A percentile compares a stretch with the other conserved stretches of the same genome.
Evolutionary conservation across 2,113 vertebrate species (phyloP).

Genomic region (Microcebus murinus): DNA sequence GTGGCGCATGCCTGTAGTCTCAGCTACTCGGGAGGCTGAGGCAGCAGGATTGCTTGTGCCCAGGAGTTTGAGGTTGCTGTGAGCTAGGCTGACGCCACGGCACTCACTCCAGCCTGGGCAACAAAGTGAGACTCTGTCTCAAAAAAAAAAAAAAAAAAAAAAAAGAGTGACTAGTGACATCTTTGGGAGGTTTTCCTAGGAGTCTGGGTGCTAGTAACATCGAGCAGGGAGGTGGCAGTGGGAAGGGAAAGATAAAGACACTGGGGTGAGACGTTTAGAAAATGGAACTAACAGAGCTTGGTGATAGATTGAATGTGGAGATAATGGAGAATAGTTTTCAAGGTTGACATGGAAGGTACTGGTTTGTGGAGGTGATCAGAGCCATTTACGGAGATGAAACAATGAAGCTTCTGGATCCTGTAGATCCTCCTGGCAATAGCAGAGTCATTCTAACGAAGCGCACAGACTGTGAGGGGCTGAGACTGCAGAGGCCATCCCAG

Average conservation of each 20-base stretch:
- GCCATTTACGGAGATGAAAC: neutral
- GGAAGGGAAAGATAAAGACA: neutral
- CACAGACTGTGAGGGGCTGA: neutral
- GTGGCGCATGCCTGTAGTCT: too few species aligned
- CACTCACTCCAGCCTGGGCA: too few species aligned
- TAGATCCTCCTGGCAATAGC: neutral
- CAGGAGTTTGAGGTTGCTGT: too few species aligned
- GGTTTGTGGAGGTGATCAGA: neutral
- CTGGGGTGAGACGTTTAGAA: neutral
- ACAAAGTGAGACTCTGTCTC: too few species aligned
- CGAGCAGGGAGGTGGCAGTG: neutral
- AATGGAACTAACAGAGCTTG: neutral
- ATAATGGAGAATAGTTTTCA: conserved; percentile 6
- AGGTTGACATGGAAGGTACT: neutral
- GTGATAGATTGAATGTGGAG: neutral
- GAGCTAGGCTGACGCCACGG: too few species aligned
- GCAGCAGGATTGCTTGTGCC: too few species aligned
- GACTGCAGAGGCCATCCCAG: neutral
- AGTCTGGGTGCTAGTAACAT: neutral
- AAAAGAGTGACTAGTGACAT: neutral
- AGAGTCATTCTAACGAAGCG: neutral
- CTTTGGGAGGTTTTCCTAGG: neutral
- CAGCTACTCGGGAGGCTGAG: too few species aligned
- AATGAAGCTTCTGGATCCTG: neutral
- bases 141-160: too few species aligned